A percentile compares a stretch with the other conserved stretches of the same genome.
phyloP scores from a whole-genome alignment of 1,140 invertebrate species.

The Drosophila nebulosa region DNA sequence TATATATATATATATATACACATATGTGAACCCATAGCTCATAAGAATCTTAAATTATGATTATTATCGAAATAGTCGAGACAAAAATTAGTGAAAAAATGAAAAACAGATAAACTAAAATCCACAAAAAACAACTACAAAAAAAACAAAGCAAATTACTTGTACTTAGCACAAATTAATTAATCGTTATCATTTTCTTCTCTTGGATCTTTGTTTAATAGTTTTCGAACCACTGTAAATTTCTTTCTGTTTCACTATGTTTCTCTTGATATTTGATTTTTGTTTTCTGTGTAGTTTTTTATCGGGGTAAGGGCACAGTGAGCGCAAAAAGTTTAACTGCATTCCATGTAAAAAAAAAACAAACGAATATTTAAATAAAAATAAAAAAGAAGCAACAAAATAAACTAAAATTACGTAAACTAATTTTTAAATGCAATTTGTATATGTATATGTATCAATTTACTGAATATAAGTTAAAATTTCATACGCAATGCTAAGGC shows the following conservation, averaged over 20 bases:
- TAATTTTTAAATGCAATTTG: slow-evolving; percentile 66
- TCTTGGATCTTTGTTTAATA: slow-evolving; percentile 31
- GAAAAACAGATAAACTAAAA: slow-evolving; percentile 27
- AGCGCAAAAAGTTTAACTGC: slow-evolving; percentile 70
- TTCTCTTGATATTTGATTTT: slow-evolving; percentile 41
- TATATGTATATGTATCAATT: slow-evolving; percentile 43
- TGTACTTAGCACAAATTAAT: slow-evolving; percentile 73
- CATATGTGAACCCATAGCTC: slow-evolving; percentile 59
- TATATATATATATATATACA: not conserved
- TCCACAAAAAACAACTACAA: slow-evolving; percentile 31
- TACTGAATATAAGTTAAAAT: slow-evolving; percentile 53
- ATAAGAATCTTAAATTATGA: slow-evolving; percentile 67
- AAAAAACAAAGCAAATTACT: slow-evolving; percentile 41
- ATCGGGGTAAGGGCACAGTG: slow-evolving; percentile 21
- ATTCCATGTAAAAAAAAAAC: slow-evolving; percentile 73
- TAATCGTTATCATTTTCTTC: slow-evolving; percentile 57
- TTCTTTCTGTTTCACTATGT: slow-evolving; percentile 30
- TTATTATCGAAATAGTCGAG: slow-evolving; percentile 67
- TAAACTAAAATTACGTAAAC: slow-evolving; percentile 49
- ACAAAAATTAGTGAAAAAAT: slow-evolving; percentile 72
- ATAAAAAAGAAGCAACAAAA: not conserved
- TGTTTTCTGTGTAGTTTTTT: not conserved
- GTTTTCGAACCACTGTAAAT: not conserved
- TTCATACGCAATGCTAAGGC: slow-evolving; percentile 51
- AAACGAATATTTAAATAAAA: not conserved